These are phyloP conservation scores for Oryzias melastigma DNA, from an alignment of 2,113 vertebrate species.

Conservation along the genomic window DNA sequence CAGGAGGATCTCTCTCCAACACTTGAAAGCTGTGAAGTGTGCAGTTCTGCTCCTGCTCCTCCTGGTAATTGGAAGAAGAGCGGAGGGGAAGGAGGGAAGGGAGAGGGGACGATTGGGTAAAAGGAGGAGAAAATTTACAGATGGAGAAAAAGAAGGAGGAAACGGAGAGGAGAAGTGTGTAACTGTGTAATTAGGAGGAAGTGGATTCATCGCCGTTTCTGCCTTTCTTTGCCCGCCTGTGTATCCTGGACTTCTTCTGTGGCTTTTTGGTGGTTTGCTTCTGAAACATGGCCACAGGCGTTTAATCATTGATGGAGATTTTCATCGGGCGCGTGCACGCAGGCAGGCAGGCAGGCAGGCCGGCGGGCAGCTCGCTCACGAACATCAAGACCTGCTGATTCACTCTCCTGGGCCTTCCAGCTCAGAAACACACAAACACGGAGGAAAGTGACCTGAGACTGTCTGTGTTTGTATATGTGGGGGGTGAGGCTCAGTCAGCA, in stretches of 20 bases:
- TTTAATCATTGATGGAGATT: constrained; percentile 75
- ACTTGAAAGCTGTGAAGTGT: constrained; percentile 84
- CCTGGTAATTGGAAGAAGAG: constrained; percentile 80
- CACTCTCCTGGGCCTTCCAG: constrained; percentile 58
- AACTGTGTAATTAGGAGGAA: constrained; percentile 11
- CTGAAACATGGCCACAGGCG: constrained; percentile 67
- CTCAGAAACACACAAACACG: constrained; percentile 16
- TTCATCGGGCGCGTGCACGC: constrained; percentile 35
- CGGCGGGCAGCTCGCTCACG: constrained; percentile 39
- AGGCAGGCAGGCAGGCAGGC: constrained; percentile 66
- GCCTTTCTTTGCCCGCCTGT: constrained; percentile 26
- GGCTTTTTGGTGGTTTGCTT: constrained; percentile 46
- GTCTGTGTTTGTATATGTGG: constrained; percentile 8
- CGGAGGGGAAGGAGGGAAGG: constrained; percentile 12
- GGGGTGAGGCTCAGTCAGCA: constrained; percentile 2
- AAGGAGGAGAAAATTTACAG: constrained; percentile 38
- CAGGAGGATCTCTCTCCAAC: constrained; percentile 74
- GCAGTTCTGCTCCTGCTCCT: constrained; percentile 79
- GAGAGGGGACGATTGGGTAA: constrained; percentile 44
- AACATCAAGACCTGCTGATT: constrained; percentile 73
- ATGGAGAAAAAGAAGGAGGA: constrained; percentile 8
- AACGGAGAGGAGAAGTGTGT: constrained; percentile 12
- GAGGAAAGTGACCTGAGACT: constrained; percentile 29
- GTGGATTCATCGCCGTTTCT: constrained; percentile 15
- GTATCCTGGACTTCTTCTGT: constrained; percentile 39